Evolutionary conservation across 2,888 invertebrate genomes (phyloP).

Genomic region (Gandaritis pyraliata): DNA sequence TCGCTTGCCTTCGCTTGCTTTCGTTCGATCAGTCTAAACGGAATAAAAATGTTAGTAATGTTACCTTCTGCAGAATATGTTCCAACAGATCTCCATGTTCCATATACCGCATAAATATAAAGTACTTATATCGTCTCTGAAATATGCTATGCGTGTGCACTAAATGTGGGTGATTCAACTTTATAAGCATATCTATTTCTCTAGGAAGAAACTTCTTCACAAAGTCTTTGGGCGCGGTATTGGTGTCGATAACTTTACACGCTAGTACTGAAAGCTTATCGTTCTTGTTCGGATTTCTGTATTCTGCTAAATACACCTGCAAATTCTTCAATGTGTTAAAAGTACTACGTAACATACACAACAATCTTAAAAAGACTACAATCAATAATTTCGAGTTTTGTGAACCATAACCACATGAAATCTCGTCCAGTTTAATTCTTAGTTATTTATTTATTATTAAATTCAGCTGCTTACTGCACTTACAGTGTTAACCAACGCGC

Average conservation of each 20-base stretch:
- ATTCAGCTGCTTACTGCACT: too few relatives aligned
- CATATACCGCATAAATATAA: conserved; percentile 89
- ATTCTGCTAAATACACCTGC: conserved; percentile 78
- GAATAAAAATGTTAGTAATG: too few relatives aligned
- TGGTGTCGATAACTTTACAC: conserved; percentile 90
- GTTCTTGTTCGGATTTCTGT: conserved; percentile 71
- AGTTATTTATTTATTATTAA: too few relatives aligned
- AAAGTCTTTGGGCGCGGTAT: conserved; percentile 90
- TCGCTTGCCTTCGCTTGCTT: too few relatives aligned
- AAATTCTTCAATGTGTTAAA: neutral
- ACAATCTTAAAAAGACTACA: too few relatives aligned
- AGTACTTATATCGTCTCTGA: conserved; percentile 88
- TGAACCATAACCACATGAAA: too few relatives aligned
- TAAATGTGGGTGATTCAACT: conserved; percentile 91
- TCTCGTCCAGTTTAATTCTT: too few relatives aligned
- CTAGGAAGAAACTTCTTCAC: conserved; percentile 92
- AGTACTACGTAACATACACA: too few relatives aligned
- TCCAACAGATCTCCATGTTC: conserved; percentile 92
- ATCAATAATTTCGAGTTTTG: too few relatives aligned
- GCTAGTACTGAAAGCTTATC: conserved; percentile 81
- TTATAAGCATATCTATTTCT: conserved; percentile 91
- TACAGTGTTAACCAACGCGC: too few relatives aligned
- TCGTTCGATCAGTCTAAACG: too few relatives aligned
- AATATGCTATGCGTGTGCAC: conserved; percentile 92
- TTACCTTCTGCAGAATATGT: conserved; percentile 84